Base-by-base conservation (phyloP, 1,140 invertebrate species). In the Diabrotica virgifera region DNA sequence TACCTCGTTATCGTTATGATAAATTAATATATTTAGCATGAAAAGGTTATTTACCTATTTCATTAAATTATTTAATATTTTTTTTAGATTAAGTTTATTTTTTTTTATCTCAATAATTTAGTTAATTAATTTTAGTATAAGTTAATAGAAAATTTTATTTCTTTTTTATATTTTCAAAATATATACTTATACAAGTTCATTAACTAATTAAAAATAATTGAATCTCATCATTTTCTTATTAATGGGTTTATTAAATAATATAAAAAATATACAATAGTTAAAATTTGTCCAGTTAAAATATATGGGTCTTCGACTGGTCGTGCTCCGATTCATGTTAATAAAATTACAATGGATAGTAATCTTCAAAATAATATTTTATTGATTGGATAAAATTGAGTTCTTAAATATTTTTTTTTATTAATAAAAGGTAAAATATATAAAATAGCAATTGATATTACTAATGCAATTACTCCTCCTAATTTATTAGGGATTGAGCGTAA, bases 401-500 rank as follows among this genome's bases (percentile, higher is more conserved):
- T 78, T 79, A 77, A 72, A 63, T 83, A 79, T 78, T 82, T 82
- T 79, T 77, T 84, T 74, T 80, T 81, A 67, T 80, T 77, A 56
- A 75, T 76, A 70, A 85, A 81, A 36, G 82, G 83, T 65, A 86
- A 12, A 76, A 85, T 80, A 67, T 82, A 71, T 78, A 87, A 78
- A 82, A 88, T 87, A 74, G 83, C 68, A 80, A 88, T 87, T 71
- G 84, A 85, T 77, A 85, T 57, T 59, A 85, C 64, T 79, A 89
- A 74, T n/a, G 84, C 84, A 76, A 89, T 81, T 50, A 89, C 87
- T 67, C 87, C 87, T 68, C 86, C 85, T 82, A 90, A 76, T 85
- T 91, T 90, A 83, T 88, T 89, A 61, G 87, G 87, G 71, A 90
- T 88, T 65, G 86, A 85, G 58, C 87, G 87, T 74, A 90, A 70